Base-by-base conservation (phyloP, 2,113 vertebrate species). In the Nothoprocta perdicaria region DNA sequence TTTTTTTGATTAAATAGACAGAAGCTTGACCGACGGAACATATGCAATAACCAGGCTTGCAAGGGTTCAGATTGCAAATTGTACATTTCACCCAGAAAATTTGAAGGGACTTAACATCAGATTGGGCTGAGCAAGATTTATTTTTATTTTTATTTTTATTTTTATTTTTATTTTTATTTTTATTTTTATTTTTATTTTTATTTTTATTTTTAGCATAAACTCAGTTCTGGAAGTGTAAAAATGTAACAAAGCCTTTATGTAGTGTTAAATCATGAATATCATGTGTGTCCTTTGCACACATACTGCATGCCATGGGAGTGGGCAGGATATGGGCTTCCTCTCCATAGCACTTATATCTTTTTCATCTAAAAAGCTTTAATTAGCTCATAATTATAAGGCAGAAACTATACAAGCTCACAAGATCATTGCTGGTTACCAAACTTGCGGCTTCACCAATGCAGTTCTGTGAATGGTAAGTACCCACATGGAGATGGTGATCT, bases 281-380 rank as follows among this genome's bases (percentile, higher is more conserved):
- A 57, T 0, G 38, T 2, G 3, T 14, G 26, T 33, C 17, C 24
- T 55, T 38, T 50, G 4, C 0, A 0, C 22, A 48, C 69, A 50
- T 19, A 35, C 4, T 13, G 5, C 31, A 7, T 22, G 15, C 7
- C 31, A 13, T 0, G 0, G 48, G 18, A 46, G 31, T 0, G 8
- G 9, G 12, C 19, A 68, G 69, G 26, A 88, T 29, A 24, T n/a
- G 23, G 9, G 81, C 75, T 52, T n/a, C 12, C 45, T 60, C 38
- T 55, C 29, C 27, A 2, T 1, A 40, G 27, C 18, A 9, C 46
- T 74, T 14, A 21, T 8, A 4, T 0, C 1, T n/a, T 8, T 40
- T 38, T 18, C 58, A 55, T 41, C 0, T 1, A 10, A 29, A 31
- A 4, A 55, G n/a, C 48, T 62, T n/a, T 21, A 41, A 14, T 31